Evolutionary conservation across 2,113 vertebrate species (phyloP).

Genomic region (Cranoglanis bouderius): DNA sequence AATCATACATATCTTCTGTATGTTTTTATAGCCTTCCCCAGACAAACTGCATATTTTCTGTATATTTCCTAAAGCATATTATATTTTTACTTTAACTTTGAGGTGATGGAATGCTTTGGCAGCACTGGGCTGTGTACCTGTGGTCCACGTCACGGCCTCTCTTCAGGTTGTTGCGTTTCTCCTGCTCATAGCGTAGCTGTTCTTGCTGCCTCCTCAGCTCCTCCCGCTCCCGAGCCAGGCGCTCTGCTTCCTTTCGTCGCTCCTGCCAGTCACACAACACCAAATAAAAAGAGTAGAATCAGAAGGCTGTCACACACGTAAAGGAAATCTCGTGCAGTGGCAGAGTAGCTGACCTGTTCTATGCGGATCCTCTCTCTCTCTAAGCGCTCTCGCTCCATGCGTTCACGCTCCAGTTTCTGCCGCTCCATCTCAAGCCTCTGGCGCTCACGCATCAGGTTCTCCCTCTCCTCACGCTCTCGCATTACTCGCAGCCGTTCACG

Average conservation of each 20-base stretch:
- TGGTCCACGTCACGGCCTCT: slow-evolving; percentile 92
- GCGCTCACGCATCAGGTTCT: slow-evolving; percentile 89
- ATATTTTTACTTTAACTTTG: background rate
- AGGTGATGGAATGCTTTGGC: background rate
- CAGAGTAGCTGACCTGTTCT: slow-evolving; percentile 82
- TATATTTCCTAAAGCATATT: background rate
- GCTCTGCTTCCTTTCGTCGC: slow-evolving; percentile 92
- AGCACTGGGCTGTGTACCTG: slow-evolving; percentile 69
- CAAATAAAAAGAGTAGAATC: background rate
- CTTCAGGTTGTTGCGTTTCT: slow-evolving; percentile 93
- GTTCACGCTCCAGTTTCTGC: slow-evolving; percentile 93
- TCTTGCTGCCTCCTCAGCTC: slow-evolving; percentile 93
- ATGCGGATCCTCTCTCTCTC: slow-evolving; percentile 94
- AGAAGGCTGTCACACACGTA: too few relatives aligned
- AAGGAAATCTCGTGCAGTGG: background rate
- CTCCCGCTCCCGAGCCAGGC: slow-evolving; percentile 90
- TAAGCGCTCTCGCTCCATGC: slow-evolving; percentile 92
- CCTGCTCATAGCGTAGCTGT: slow-evolving; percentile 96
- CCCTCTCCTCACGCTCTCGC: slow-evolving; percentile 90
- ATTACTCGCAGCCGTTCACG: slow-evolving; percentile 86
- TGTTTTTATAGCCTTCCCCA: background rate
- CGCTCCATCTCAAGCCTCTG: slow-evolving; percentile 93
- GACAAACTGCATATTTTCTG: background rate
- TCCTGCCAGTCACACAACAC: slow-evolving; percentile 75
- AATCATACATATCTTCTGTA: background rate